Evolutionary conservation across 2,797 vertebrate species (phyloP), one percentile per base, ranked within the genome.

Genomic region (Sebastes elongatus): DNA sequence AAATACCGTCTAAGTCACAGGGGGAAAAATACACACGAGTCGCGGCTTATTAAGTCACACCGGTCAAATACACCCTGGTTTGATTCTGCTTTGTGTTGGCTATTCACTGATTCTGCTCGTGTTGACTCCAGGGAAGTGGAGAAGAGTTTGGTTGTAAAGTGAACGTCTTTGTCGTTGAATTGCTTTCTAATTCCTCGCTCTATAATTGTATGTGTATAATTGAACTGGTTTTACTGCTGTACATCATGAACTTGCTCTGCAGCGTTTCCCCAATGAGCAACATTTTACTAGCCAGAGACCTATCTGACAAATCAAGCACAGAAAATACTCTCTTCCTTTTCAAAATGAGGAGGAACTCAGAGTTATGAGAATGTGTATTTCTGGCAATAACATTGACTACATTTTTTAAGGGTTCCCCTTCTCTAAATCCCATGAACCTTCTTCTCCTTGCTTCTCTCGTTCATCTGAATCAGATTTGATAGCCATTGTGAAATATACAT

Each of bases 331-430:
- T 77, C 86, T 92, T 87, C 81, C 87, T 89, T 76, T 95, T 94
- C 91, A 92, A 79, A 94, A 90, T 89, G 91, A 93, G 80, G 84
- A 92, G 80, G 83, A 89, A 83, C 89, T 86, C 63, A 67, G 88
- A 67, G 88, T 88, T 93, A 94, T 89, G 83, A 82, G 86, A 94
- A 88, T 91, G 93, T 86, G 92, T 90, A 91, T 90, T 92, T 88
- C 90, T 93, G 86, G 91, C 86, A 86, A 75, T 84, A 90, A 92
- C 90, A 90, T 93, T 96, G 94, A 94, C 94, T 86, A 88, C 85
- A 80, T 53, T n/a, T 53, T n/a, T n/a, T 10, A 53, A 22, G 16
- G 55, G 20, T 42, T 65, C 87, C 89, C 92, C 89, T 67, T 92
- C 88, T 35, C 6, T 72, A 20, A 59, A 81, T 86, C 88, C 76